A percentile compares a stretch with the other conserved stretches of the same genome.
Evolutionary conservation across 2,888 invertebrate species (phyloP).

Genomic region (Ectropis crepuscularia): DNA sequence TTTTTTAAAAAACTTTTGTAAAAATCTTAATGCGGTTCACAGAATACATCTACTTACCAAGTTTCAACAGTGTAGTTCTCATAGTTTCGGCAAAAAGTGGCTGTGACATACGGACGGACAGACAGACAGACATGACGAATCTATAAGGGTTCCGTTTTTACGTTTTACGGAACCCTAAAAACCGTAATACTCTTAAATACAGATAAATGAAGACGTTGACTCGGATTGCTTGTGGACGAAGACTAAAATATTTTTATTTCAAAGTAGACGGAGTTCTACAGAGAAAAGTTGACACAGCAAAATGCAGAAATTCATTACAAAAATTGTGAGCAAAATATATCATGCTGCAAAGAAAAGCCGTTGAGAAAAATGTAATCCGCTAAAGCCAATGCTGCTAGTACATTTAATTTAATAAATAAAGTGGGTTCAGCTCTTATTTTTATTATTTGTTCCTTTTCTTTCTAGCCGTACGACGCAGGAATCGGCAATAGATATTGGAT

Average conservation of each 20-base stretch:
- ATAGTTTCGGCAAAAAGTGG: too few relatives aligned
- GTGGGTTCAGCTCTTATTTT: background rate
- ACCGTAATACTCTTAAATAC: too few relatives aligned
- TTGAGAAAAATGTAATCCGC: slow-evolving; percentile 3
- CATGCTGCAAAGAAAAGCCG: slow-evolving; percentile 11
- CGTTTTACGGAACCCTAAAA: too few relatives aligned
- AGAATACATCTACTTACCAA: too few relatives aligned
- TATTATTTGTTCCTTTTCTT: background rate
- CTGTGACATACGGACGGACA: too few relatives aligned
- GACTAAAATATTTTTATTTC: background rate
- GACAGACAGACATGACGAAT: too few relatives aligned
- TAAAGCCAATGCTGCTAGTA: background rate
- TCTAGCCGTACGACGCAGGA: background rate
- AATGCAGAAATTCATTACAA: background rate
- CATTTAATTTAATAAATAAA: slow-evolving; percentile 9
- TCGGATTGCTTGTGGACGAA: too few relatives aligned
- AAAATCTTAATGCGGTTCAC: too few relatives aligned
- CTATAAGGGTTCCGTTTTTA: too few relatives aligned
- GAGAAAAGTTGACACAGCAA: background rate
- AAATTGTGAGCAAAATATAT: slow-evolving; percentile 14
- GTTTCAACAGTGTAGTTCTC: too few relatives aligned
- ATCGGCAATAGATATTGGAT: too few relatives aligned
- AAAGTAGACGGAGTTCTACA: background rate
- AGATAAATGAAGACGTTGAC: background rate
- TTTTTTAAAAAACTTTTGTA: too few relatives aligned